phyloP scores from a whole-genome alignment of 2,888 invertebrate species.

The Philopedon plagiatum region DNA sequence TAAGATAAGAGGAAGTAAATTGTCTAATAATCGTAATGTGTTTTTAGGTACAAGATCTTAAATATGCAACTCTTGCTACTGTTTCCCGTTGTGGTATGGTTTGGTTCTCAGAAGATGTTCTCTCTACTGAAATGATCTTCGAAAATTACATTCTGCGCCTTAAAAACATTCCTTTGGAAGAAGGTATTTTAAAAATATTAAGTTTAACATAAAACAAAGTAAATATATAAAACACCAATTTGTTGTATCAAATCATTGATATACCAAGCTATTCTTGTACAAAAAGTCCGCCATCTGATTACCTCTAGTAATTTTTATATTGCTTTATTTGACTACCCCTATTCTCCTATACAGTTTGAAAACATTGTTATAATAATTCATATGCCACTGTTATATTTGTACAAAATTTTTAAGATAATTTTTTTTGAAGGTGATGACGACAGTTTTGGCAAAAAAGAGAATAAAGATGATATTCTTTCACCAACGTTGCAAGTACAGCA shows the following conservation, averaged over 20 bases:
- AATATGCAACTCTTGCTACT: constrained; percentile 98
- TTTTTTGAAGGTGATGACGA: constrained; percentile 79
- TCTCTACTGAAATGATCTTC: constrained; percentile 98
- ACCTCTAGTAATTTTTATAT: too few relatives aligned
- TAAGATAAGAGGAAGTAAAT: too few relatives aligned
- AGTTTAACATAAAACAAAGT: too few relatives aligned
- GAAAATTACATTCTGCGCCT: constrained; percentile 94
- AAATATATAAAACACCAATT: too few relatives aligned
- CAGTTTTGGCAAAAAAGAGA: constrained; percentile 77
- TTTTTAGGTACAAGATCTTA: constrained; percentile 90
- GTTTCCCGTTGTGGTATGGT: constrained; percentile 99
- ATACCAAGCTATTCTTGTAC: too few relatives aligned
- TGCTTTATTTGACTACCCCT: too few relatives aligned
- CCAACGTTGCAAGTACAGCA: constrained; percentile 90
- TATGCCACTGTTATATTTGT: too few relatives aligned
- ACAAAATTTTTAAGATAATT: too few relatives aligned
- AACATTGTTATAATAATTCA: too few relatives aligned
- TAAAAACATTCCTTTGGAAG: constrained; percentile 89
- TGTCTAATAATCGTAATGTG: background rate
- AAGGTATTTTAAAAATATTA: constrained; percentile 65
- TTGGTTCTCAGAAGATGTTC: constrained; percentile 99
- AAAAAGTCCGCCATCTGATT: too few relatives aligned
- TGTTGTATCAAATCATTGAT: too few relatives aligned
- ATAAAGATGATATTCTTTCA: constrained; percentile 84
- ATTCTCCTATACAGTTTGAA: too few relatives aligned